These are phyloP conservation scores for Cynaeus angustus DNA, from an alignment of 2,888 invertebrate genomes.

Conservation along the genomic window DNA sequence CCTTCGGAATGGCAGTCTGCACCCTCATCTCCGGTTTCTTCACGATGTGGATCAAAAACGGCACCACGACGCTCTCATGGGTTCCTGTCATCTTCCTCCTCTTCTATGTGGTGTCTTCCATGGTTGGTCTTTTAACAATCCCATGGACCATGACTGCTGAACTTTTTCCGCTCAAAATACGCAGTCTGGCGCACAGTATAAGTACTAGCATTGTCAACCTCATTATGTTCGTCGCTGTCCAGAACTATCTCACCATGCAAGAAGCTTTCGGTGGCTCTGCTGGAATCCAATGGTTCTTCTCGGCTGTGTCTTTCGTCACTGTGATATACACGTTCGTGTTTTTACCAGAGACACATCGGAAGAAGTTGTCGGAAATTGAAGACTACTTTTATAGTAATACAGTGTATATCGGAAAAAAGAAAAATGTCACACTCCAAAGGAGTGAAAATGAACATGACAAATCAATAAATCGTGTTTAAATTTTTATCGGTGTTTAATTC, in stretches of 20 bases:
- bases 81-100: conserved; percentile 73
- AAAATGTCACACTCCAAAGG: not conserved
- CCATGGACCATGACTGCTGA: conserved; percentile 78
- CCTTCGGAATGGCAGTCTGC: conserved; percentile 73
- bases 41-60: conserved; percentile 70
- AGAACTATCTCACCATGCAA: conserved; percentile 69
- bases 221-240: conserved; percentile 74
- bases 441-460: conserved; percentile 5
- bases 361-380: conserved; percentile 71
- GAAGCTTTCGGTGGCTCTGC: conserved; percentile 68
- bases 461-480: not conserved
- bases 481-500: not conserved
- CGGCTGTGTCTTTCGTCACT: conserved; percentile 61
- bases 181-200: conserved; percentile 74
- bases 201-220: conserved; percentile 73
- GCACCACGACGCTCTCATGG: conserved; percentile 64
- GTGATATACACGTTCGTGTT: conserved; percentile 69
- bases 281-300: conserved; percentile 71
- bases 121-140: conserved; percentile 75
- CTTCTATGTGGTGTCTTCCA: conserved; percentile 74
- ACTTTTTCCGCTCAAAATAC: conserved; percentile 74
- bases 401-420: conserved; percentile 52
- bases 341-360: conserved; percentile 72
- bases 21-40: conserved; percentile 74
- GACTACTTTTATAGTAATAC: conserved; percentile 71